Base-by-base conservation (phyloP, 2,888 invertebrate genomes). In the Diarsia mendica region DNA sequence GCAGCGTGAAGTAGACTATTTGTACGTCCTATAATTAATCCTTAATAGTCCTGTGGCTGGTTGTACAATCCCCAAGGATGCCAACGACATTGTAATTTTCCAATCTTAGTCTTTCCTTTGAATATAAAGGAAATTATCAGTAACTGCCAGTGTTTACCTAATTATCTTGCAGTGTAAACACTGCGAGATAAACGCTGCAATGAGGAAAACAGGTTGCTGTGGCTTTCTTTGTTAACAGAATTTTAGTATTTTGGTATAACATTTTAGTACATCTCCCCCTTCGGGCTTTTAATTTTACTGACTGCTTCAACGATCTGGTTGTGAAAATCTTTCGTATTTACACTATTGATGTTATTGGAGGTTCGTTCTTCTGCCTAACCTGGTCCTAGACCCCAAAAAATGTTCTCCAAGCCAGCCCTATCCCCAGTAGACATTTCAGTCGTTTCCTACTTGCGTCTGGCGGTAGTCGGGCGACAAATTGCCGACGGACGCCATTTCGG, bases 401-500 rank as follows among this genome's bases (percentile, higher is more conserved):
- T 72, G 61, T 64, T 33, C 20, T 55, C 33, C 10, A 63, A 60
- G 58, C 46, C 87, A 87, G 11, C 87, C 86, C 86, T 87, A 79
- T 66, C 60, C 20, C 33, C 53, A 44, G 48, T 70, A 79, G 77
- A 86, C 82, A 73, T 79, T 85, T 80, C 77, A 74, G 77, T 78
- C 79, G 78, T 88, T 88, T 88, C 87, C 88, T 88, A 71, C 84
- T 85, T 80, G 75, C 76, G 79, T 72, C 77, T 84, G 82, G 75
- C 75, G 67, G 79, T 82, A 83, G 83, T 74, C 63, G 82, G 77
- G 63, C 87, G 88, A 88, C 91, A 89, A 91, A 89, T 90, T 89
- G 86, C 84, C 76, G 83, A 64, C 83, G 76, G 83, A 79, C 85
- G 89, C 87, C 86, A 85, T 91, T 92, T 91, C 84, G 88, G 87